Evolutionary conservation across 2,797 vertebrate genomes (phyloP).

Genomic region (Scolopax rusticola): DNA sequence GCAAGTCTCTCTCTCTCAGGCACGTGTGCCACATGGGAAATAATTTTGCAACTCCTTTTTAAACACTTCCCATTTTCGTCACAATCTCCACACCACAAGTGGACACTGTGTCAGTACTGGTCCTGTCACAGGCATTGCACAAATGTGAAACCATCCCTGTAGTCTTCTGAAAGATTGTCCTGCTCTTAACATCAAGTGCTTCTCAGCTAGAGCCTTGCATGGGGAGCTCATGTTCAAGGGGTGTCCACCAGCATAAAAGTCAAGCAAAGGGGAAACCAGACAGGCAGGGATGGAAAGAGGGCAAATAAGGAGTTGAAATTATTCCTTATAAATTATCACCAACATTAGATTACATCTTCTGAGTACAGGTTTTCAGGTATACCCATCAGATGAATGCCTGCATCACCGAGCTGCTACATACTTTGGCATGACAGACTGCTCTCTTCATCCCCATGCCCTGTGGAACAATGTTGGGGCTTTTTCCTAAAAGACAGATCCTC

Average conservation of each 20-base stretch:
- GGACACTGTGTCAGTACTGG: neutral
- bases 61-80: neutral
- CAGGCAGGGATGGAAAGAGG: neutral
- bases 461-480: neutral
- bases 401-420: accelerated
- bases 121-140: neutral
- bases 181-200: neutral
- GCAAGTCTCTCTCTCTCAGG: neutral
- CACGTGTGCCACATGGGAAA: neutral
- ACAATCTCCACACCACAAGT: neutral
- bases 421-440: neutral
- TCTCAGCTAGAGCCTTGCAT: neutral
- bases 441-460: neutral
- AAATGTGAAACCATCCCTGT: neutral
- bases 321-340: neutral
- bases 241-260: neutral
- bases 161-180: neutral
- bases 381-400: accelerated
- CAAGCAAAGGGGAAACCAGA: neutral
- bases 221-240: neutral
- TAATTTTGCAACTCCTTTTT: neutral
- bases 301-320: accelerated
- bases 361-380: neutral
- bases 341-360: neutral
- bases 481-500: neutral